These are phyloP conservation scores for Imbricaverruca yamaguchii DNA, from an alignment of 2,888 invertebrate species.

Conservation along the genomic window DNA sequence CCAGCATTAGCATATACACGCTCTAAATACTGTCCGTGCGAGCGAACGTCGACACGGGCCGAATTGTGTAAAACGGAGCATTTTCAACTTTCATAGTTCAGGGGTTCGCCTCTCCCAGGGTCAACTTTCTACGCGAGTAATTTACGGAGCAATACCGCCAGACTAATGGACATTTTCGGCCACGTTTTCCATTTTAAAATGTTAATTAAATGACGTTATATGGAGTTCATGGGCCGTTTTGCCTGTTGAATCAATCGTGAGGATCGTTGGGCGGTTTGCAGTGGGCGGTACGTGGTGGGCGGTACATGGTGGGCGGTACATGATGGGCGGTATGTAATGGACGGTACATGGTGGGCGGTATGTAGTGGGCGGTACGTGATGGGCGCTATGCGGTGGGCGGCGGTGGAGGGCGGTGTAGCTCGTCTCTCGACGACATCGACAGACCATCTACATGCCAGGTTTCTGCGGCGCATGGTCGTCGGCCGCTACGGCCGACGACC, in stretches of 20 bases:
- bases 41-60: not conserved
- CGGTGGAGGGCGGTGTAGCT: too few relatives aligned
- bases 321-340: too few relatives aligned
- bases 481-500: not conserved
- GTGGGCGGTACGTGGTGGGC: too few relatives aligned
- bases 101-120: not conserved
- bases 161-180: slow-evolving; percentile 1
- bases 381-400: too few relatives aligned
- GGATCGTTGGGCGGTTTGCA: not conserved
- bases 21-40: not conserved
- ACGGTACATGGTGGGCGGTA: too few relatives aligned
- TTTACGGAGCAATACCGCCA: not conserved
- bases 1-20: not conserved
- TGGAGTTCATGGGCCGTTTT: slow-evolving; percentile 10
- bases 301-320: too few relatives aligned
- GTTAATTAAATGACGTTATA: slow-evolving; percentile 19
- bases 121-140: slow-evolving; percentile 12
- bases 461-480: not conserved
- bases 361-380: too few relatives aligned
- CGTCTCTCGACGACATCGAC: too few relatives aligned
- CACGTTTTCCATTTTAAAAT: not conserved
- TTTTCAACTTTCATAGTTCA: not conserved
- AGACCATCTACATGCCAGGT: too few relatives aligned
- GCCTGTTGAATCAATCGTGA: slow-evolving; percentile 14
- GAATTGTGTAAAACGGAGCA: not conserved